Evolutionary conservation across 2,888 invertebrate genomes (phyloP).

Genomic region (Aleiodes alternator): DNA sequence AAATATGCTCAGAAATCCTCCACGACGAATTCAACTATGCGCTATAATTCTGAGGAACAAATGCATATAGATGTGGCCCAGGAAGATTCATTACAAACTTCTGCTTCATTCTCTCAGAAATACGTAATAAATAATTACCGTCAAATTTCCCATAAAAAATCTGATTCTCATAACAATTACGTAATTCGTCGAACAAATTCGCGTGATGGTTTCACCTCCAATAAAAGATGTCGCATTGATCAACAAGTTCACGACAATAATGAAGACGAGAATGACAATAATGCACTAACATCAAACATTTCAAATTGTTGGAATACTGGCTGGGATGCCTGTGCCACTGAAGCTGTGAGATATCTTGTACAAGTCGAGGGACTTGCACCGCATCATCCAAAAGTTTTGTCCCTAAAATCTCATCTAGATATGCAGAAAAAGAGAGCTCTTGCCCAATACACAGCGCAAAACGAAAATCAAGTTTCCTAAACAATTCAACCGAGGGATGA

Average conservation of each 20-base stretch:
- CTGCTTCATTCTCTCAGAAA: slow-evolving; percentile 32
- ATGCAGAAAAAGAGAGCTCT: slow-evolving; percentile 65
- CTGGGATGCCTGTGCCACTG: slow-evolving; percentile 70
- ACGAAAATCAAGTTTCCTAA: slow-evolving; percentile 26
- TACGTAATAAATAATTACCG: slow-evolving; percentile 21
- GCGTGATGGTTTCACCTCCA: background rate
- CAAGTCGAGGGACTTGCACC: slow-evolving; percentile 69
- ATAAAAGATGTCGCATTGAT: slow-evolving; percentile 27
- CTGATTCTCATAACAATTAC: background rate
- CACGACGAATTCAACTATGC: background rate
- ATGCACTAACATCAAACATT: slow-evolving; percentile 19
- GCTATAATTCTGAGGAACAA: slow-evolving; percentile 39
- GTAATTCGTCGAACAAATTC: background rate
- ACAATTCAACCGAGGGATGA: background rate
- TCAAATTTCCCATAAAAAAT: slow-evolving; percentile 41
- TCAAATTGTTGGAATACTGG: slow-evolving; percentile 64
- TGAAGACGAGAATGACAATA: slow-evolving; percentile 28
- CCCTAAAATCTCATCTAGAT: slow-evolving; percentile 69
- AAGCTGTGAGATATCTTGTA: slow-evolving; percentile 68
- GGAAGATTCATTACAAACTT: slow-evolving; percentile 43
- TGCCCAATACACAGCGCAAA: slow-evolving; percentile 61
- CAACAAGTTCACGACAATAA: background rate
- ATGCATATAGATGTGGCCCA: slow-evolving; percentile 59
- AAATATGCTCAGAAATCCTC: slow-evolving; percentile 59
- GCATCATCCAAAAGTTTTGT: slow-evolving; percentile 70